phyloP scores from a whole-genome alignment of 2,888 invertebrate genomes.

The Elegia similella region DNA sequence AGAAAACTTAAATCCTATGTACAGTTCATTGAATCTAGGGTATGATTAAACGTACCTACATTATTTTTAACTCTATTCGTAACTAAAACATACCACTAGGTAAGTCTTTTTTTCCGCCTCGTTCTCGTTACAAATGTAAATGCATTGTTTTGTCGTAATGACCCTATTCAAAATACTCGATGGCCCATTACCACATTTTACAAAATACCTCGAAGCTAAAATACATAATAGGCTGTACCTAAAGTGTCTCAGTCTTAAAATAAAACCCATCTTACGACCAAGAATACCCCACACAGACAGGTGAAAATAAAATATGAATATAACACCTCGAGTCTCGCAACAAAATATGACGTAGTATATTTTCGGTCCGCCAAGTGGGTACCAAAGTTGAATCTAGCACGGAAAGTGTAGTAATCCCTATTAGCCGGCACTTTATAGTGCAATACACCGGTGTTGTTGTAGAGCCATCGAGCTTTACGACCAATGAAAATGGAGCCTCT shows the following conservation, averaged over 20 bases:
- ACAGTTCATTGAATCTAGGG: too few relatives aligned
- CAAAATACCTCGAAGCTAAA: too few relatives aligned
- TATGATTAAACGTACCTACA: too few relatives aligned
- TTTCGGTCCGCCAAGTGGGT: conserved; percentile 38
- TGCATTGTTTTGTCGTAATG: too few relatives aligned
- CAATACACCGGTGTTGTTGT: conserved; percentile 62
- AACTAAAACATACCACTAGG: too few relatives aligned
- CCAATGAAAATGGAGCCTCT: conserved; percentile 69
- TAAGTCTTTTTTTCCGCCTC: too few relatives aligned
- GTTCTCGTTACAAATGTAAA: too few relatives aligned
- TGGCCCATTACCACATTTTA: too few relatives aligned
- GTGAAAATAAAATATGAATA: conserved; percentile 2
- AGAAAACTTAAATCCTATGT: too few relatives aligned
- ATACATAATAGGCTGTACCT: background rate
- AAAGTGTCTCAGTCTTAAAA: background rate
- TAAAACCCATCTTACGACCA: background rate
- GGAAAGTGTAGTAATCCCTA: conserved; percentile 70
- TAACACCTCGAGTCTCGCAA: background rate
- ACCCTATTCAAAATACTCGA: too few relatives aligned
- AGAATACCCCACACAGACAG: background rate
- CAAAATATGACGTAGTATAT: conserved; percentile 30
- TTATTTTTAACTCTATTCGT: too few relatives aligned
- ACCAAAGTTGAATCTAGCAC: conserved; percentile 58
- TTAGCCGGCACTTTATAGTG: conserved; percentile 72
- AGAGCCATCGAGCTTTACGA: conserved; percentile 71